Base-by-base conservation (phyloP, 1,140 invertebrate species). In the Tetramorium alpestre region DNA sequence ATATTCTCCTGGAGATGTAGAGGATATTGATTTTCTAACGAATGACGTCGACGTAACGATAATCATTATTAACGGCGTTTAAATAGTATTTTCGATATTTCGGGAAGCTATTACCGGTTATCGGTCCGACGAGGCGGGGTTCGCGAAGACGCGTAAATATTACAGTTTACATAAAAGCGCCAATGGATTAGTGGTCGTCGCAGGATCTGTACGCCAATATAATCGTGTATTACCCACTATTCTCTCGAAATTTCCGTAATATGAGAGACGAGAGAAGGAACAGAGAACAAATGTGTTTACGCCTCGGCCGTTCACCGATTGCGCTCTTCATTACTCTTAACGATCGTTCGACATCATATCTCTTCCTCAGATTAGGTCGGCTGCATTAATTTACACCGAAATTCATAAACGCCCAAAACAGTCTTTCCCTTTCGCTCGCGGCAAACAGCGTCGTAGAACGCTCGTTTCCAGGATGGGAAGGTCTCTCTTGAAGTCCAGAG, bases 371-470 rank as follows among this genome's bases (percentile, higher is more conserved):
- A 38, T 73, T 91, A 49, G 64, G 58, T 33, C 56, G 38, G 62
- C 58, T 62, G 67, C 81, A 72, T 87, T 91, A 91, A 93, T 93
- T 93, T 91, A 78, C 87, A 84, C 76, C 44, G 80, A 89, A 90
- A 91, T 91, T 89, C 85, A 92, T 92, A 91, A 87, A 92, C 67
- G 81, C 75, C 88, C 78, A 70, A 77, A 73, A 58, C 33, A 72
- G 16, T 41, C 70, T 67, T 81, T 82, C 49, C 65, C 80, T 62
- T 64, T 80, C 73, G 81, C 60, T 76, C 85, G 64, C 65, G 73
- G 75, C 91, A 93, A 93, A 92, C 89, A 92, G 88, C 85, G 28
- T 84, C 65, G 89, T 87, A 80, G 86, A 91, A 85, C 73, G 88
- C 60, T 85, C 85, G 87, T 87, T 82, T 84, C 54, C 69, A 41